These are phyloP conservation scores for Akabosia matsudoensis DNA, from an alignment of 1,140 invertebrate species.

Conservation along the genomic window DNA sequence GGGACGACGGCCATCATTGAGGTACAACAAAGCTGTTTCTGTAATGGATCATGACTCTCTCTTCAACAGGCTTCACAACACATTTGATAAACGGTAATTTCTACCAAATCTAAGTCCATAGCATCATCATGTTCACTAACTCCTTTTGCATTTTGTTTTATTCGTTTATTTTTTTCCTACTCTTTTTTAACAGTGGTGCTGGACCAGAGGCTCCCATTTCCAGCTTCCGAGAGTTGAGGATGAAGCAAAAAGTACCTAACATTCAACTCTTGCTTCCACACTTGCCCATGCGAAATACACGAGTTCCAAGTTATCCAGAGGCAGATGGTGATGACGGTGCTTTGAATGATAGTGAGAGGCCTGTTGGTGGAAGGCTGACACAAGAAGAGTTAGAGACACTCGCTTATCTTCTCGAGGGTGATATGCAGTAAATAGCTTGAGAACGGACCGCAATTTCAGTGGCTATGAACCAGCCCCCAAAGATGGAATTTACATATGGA, in stretches of 20 bases:
- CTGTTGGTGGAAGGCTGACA: conserved; percentile 21
- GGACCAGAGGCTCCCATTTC: conserved; percentile 23
- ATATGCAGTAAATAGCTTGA: conserved; percentile 6
- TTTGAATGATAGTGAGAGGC: conserved; percentile 4
- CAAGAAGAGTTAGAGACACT: conserved; percentile 36
- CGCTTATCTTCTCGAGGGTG: conserved; percentile 27
- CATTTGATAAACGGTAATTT: conserved; percentile 35
- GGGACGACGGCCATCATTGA: conserved; percentile 28
- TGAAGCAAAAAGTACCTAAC: conserved; percentile 39
- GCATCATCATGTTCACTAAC: not conserved
- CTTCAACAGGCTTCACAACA: conserved; percentile 35
- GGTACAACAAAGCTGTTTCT: conserved; percentile 29
- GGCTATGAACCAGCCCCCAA: not conserved
- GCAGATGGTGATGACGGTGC: not conserved
- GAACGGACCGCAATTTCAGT: not conserved
- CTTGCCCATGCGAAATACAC: not conserved
- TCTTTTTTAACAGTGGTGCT: not conserved
- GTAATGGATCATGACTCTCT: conserved; percentile 26
- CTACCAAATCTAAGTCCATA: too few relatives aligned
- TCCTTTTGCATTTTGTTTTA: not conserved
- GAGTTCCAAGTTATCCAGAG: not conserved
- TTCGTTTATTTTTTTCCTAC: not conserved
- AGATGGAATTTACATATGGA: not conserved
- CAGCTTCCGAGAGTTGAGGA: conserved; percentile 34
- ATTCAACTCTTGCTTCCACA: conserved; percentile 28